phyloP scores from a whole-genome alignment of 2,888 invertebrate species.

The Pycnomerus fuliginosus region DNA sequence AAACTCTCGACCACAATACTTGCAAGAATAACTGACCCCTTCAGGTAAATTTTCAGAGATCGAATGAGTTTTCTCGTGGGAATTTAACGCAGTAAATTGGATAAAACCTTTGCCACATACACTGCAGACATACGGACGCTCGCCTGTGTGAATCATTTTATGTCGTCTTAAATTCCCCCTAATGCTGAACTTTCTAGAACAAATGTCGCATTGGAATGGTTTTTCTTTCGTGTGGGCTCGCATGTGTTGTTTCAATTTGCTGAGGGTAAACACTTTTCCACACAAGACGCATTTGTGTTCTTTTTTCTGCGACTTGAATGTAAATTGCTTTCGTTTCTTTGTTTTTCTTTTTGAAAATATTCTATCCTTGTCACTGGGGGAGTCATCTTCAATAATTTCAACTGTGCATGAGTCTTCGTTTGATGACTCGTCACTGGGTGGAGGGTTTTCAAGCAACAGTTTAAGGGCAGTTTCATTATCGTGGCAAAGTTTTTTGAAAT shows the following conservation, averaged over 20 bases:
- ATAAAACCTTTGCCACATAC: constrained; percentile 22
- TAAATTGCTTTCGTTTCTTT: not conserved
- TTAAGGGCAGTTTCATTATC: constrained; percentile 18
- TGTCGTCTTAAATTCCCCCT: constrained; percentile 32
- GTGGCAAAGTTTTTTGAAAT: constrained; percentile 18
- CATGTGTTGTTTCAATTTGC: constrained; percentile 26
- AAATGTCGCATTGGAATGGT: constrained; percentile 29
- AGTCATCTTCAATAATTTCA: too few relatives aligned
- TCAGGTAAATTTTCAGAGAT: constrained; percentile 12
- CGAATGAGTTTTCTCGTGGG: constrained; percentile 14
- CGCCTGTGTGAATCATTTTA: constrained; percentile 31
- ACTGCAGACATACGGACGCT: constrained; percentile 22
- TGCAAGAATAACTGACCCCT: constrained; percentile 21
- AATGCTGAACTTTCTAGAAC: constrained; percentile 27
- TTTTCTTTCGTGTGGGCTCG: constrained; percentile 27
- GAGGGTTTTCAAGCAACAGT: constrained; percentile 3
- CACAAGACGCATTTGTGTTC: constrained; percentile 24
- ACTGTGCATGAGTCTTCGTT: too few relatives aligned
- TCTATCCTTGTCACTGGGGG: too few relatives aligned
- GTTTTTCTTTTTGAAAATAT: not conserved
- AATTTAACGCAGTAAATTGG: constrained; percentile 18
- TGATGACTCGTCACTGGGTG: too few relatives aligned
- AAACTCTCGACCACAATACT: constrained; percentile 26
- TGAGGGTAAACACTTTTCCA: constrained; percentile 23
- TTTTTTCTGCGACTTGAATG: too few relatives aligned